phyloP scores from a whole-genome alignment of 1,140 invertebrate species.

The Theocolax elegans region DNA sequence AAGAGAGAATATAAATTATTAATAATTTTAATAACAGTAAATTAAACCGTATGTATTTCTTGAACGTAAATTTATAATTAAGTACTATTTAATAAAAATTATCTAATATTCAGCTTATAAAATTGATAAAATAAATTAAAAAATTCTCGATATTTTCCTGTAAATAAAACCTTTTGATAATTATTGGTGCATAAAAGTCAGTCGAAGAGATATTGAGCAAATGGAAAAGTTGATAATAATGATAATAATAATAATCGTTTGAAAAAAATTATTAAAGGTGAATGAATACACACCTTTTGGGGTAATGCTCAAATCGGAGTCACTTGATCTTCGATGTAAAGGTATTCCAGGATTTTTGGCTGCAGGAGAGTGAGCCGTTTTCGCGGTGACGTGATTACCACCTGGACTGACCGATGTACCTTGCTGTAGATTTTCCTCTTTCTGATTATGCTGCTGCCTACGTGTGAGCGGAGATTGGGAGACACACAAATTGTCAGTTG shows the following conservation, averaged over 20 bases:
- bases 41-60: too few species aligned
- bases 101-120: too few species aligned
- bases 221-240: too few species aligned
- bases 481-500: conserved; percentile 66
- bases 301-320: conserved; percentile 91
- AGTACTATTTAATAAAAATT: too few species aligned
- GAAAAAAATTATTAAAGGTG: too few species aligned
- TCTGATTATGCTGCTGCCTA: conserved; percentile 57
- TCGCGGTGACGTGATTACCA: conserved; percentile 47
- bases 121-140: too few species aligned
- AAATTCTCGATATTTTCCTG: too few species aligned
- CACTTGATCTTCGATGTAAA: conserved; percentile 85
- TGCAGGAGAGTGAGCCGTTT: conserved; percentile 67
- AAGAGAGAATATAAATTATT: too few species aligned
- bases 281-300: conserved; percentile 91
- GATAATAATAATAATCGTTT: too few species aligned
- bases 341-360: conserved; percentile 65
- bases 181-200: conserved; percentile 32
- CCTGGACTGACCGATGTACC: conserved; percentile 46
- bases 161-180: too few species aligned
- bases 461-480: conserved; percentile 58
- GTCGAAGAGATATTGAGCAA: not conserved
- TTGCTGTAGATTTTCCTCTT: not conserved
- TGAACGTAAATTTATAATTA: too few species aligned
- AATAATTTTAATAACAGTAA: too few species aligned